Conservation (phyloP, 1,140 invertebrate species). For the Temnothorax curvispinosus region DNA sequence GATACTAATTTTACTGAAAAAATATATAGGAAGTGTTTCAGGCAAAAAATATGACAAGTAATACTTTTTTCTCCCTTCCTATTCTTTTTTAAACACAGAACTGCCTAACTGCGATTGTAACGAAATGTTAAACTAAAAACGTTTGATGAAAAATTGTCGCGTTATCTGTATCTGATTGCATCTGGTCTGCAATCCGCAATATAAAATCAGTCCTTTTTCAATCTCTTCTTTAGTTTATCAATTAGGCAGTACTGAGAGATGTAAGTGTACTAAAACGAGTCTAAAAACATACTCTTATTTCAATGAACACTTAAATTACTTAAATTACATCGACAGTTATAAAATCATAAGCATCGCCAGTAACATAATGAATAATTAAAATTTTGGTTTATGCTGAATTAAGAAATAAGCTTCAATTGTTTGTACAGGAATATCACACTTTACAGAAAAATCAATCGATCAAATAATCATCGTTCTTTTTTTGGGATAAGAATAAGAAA, state of each 20-base stretch:
- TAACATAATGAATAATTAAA: conserved; percentile 11
- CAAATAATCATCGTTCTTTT: neutral
- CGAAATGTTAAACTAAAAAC: conserved; percentile 5
- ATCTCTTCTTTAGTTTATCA: neutral
- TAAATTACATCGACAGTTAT: neutral
- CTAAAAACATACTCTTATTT: neutral
- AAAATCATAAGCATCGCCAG: neutral
- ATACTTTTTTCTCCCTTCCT: conserved; percentile 7
- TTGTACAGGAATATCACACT: neutral
- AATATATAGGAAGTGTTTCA: conserved; percentile 34
- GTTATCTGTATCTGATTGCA: neutral
- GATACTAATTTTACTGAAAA: conserved; percentile 21
- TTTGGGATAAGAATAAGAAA: neutral
- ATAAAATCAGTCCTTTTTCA: neutral
- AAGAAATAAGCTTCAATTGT: neutral
- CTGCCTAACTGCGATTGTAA: neutral
- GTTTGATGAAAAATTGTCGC: neutral
- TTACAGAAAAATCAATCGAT: neutral
- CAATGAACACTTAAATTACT: neutral
- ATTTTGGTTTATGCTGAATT: neutral
- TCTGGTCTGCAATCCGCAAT: conserved; percentile 19
- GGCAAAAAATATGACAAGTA: neutral
- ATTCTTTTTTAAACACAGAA: neutral
- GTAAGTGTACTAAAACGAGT: neutral
- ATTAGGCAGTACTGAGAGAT: neutral